A percentile compares a stretch with the other conserved stretches of the same genome.
Evolutionary conservation across 2,888 invertebrate species (phyloP).

Genomic region (Tenthredo scrophulariae): DNA sequence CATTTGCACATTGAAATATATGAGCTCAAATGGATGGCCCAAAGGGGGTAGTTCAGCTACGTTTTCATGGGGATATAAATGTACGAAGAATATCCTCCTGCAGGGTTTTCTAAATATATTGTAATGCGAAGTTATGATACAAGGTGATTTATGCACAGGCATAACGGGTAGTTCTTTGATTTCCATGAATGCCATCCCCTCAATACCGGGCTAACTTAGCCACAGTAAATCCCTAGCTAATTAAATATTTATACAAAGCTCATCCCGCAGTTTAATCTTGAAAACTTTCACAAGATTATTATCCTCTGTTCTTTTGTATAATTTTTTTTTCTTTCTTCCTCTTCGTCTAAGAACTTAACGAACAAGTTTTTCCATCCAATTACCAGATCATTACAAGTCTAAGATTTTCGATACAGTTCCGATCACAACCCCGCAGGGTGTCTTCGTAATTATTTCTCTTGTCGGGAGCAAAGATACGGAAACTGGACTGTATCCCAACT

Average conservation of each 20-base stretch:
- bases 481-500: constrained; percentile 49
- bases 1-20: constrained; percentile 52
- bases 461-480: constrained; percentile 31
- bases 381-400: not conserved
- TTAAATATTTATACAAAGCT: not conserved
- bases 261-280: not conserved
- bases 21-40: constrained; percentile 44
- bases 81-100: constrained; percentile 39
- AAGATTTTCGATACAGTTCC: constrained; percentile 13
- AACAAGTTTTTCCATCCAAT: not conserved
- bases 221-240: not conserved
- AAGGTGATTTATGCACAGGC: not conserved
- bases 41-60: constrained; percentile 39
- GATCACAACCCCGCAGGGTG: constrained; percentile 27
- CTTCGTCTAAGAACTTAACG: not conserved
- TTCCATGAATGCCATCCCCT: not conserved
- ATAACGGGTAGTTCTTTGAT: not conserved
- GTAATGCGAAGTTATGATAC: constrained; percentile 18
- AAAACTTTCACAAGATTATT: not conserved
- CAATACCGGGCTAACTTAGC: not conserved
- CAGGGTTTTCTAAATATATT: constrained; percentile 23
- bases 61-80: constrained; percentile 46
- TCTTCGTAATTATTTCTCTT: constrained; percentile 52
- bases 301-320: not conserved
- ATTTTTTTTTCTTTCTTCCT: not conserved